Evolutionary conservation across 2,797 vertebrate species (phyloP), one percentile per base, ranked within the genome.

Genomic region (Coendou prehensilis): DNA sequence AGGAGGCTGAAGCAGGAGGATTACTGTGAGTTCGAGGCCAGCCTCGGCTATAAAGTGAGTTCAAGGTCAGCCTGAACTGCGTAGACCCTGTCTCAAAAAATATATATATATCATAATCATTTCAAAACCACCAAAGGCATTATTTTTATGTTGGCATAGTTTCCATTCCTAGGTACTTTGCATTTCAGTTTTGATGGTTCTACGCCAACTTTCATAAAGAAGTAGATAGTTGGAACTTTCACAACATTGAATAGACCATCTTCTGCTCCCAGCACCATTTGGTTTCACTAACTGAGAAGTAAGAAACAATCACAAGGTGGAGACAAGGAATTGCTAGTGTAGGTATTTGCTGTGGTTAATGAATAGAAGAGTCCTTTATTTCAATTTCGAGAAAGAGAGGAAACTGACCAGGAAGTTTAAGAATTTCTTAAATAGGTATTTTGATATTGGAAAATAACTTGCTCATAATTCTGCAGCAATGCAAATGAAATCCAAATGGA

Each of bases 381-480:
- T 41, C 37, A 41, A 41, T 41, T 41, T 41, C 37, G 2, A 41
- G 83, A 93, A 78, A 64, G 14, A 93, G 78, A 79, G 56, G 88
- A 63, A 78, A 79, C 14, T 83, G 96, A 23, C 63, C 54, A 90
- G 50, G 37, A 95, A 91, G 37, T 88, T 85, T 76, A 96, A 79
- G n/a, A 86, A 91, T 90, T 94, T 75, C 87, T 93, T 92, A 71
- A 93, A 69, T n/a, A 97, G 78, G 13, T 93, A 67, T 97, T 97
- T 96, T 96, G 90, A 80, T 96, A 81, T 28, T 41, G 86, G 85
- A 95, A n/a, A 94, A 92, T 78, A 93, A 87, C 47, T 87, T 57
- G 78, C 13, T 85, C 95, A 91, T 96, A 90, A 95, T 97, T 98
- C 97, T 97, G 81, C 73, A 81, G 69, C 93, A 98, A 92, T 88